Conservation (phyloP, 2,113 vertebrate genomes). For the Elephas maximus region DNA sequence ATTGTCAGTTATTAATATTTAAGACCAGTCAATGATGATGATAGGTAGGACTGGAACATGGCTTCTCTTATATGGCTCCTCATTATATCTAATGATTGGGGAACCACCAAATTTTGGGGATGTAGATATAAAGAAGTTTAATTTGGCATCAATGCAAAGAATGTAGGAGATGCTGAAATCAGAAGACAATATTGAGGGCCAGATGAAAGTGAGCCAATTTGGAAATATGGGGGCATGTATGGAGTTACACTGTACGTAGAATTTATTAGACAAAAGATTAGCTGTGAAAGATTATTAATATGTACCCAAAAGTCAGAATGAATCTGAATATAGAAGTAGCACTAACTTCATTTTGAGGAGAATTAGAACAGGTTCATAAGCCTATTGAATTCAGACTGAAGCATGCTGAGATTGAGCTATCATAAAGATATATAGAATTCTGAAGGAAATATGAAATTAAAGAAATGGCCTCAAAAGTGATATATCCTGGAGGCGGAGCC, state of each 20-base stretch:
- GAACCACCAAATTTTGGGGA: neutral
- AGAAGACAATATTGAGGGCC: neutral
- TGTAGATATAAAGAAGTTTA: neutral
- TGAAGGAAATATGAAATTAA: constrained; percentile 14
- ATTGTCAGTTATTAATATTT: neutral
- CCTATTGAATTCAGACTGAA: neutral
- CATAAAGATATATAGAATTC: neutral
- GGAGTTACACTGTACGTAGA: neutral
- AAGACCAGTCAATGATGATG: neutral
- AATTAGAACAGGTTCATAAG: neutral
- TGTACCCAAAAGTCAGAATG: neutral
- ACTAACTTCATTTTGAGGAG: neutral
- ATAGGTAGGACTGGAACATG: neutral
- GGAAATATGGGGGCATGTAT: neutral
- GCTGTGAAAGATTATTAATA: neutral
- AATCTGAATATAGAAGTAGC: neutral
- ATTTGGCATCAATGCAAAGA: neutral
- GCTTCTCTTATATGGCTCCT: neutral
- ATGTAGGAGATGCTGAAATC: neutral
- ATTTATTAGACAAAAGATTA: neutral
- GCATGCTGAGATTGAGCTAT: neutral
- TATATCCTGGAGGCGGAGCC: neutral
- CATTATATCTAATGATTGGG: neutral
- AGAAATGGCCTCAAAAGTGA: neutral
- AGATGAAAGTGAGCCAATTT: neutral